Conservation (phyloP, 2,888 invertebrate genomes). For the Dusona sp. region DNA sequence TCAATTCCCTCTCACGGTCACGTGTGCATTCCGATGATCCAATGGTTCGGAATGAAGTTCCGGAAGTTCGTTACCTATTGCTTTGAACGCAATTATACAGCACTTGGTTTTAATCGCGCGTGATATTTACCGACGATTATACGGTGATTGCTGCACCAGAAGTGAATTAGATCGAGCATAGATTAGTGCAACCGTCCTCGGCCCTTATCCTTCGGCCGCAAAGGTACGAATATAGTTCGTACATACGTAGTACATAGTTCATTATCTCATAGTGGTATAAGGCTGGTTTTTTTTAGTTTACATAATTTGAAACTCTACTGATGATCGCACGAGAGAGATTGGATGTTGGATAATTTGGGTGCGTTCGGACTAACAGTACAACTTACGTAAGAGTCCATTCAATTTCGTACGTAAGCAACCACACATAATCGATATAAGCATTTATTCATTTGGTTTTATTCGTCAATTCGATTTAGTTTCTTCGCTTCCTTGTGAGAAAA, state of each 20-base stretch:
- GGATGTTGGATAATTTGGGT: slow-evolving; percentile 12
- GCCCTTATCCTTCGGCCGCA: slow-evolving; percentile 37
- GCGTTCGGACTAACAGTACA: not conserved
- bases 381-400: slow-evolving; percentile 16
- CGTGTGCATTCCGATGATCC: slow-evolving; percentile 15
- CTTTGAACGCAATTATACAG: slow-evolving; percentile 26
- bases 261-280: slow-evolving; percentile 17
- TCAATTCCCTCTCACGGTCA: slow-evolving; percentile 22
- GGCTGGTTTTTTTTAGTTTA: not conserved
- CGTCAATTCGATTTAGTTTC: not conserved
- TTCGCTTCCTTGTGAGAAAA: not conserved
- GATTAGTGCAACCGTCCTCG: slow-evolving; percentile 54
- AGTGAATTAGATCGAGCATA: slow-evolving; percentile 24
- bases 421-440: slow-evolving; percentile 12
- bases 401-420: not conserved
- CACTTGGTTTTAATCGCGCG: slow-evolving; percentile 51
- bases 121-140: slow-evolving; percentile 55
- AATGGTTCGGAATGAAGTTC: slow-evolving; percentile 6
- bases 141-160: slow-evolving; percentile 34
- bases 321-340: slow-evolving; percentile 14
- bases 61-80: slow-evolving; percentile 24
- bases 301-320: not conserved
- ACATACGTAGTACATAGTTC: not conserved
- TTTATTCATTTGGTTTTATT: not conserved
- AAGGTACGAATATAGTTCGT: not conserved